A percentile compares a stretch with the other conserved stretches of the same genome.
These are phyloP conservation scores for Doris montereyensis DNA, from an alignment of 2,888 invertebrate genomes.

Conservation along the genomic window DNA sequence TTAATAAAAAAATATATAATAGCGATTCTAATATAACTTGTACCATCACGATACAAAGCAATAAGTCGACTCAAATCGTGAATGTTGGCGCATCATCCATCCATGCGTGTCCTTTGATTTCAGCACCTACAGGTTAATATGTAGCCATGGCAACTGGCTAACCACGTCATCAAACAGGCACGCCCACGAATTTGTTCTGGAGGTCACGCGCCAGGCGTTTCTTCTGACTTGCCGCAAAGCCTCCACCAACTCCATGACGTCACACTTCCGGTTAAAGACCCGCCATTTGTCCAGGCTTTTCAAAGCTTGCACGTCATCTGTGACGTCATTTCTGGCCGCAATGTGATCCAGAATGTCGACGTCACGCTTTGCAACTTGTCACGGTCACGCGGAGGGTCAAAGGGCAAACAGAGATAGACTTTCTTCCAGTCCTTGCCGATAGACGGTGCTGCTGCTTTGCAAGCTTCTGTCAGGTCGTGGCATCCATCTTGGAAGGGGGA, in stretches of 20 bases:
- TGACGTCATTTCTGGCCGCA: constrained; percentile 54
- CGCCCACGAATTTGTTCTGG: constrained; percentile 54
- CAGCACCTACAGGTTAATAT: too few relatives aligned
- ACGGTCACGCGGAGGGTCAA: constrained; percentile 58
- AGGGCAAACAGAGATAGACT: constrained; percentile 62
- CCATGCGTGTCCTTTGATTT: too few relatives aligned
- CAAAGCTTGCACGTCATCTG: constrained; percentile 56
- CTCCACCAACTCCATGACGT: constrained; percentile 55
- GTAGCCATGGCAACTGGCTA: too few relatives aligned
- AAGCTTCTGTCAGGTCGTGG: constrained; percentile 55
- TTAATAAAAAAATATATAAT: too few relatives aligned
- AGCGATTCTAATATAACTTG: too few relatives aligned
- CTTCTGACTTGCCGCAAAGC: constrained; percentile 56
- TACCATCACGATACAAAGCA: too few relatives aligned
- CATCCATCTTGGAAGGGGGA: constrained; percentile 2
- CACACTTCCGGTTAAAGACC: constrained; percentile 53
- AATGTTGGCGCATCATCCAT: too few relatives aligned
- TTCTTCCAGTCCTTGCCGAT: constrained; percentile 63
- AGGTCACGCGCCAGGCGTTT: constrained; percentile 56
- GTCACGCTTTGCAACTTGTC: constrained; percentile 54
- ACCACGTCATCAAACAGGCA: too few relatives aligned
- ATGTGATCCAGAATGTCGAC: constrained; percentile 59
- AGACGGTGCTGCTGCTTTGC: constrained; percentile 56
- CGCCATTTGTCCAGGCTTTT: constrained; percentile 66
- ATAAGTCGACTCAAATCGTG: too few relatives aligned